Evolutionary conservation across 1,140 invertebrate genomes (phyloP).

Genomic region (Scaptomyza hsui): DNA sequence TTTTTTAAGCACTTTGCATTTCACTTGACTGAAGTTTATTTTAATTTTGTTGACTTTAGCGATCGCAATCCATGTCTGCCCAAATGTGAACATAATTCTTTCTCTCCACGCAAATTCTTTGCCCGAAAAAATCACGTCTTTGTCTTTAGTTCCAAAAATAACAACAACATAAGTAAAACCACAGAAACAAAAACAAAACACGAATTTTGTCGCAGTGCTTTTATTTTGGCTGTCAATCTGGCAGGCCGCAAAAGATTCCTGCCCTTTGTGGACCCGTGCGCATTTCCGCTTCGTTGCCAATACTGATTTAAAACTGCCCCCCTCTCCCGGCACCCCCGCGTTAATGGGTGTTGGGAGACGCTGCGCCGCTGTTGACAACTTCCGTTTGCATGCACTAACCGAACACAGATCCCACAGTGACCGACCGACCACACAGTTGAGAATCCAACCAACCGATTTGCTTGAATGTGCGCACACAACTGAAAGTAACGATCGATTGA

Average conservation of each 20-base stretch:
- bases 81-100: constrained; percentile 61
- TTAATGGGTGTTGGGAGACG: neutral
- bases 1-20: constrained; percentile 36
- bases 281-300: constrained; percentile 78
- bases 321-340: neutral
- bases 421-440: constrained; percentile 8
- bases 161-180: constrained; percentile 10
- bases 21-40: constrained; percentile 64
- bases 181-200: constrained; percentile 17
- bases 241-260: constrained; percentile 3
- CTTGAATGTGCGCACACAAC: constrained; percentile 76
- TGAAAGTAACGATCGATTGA: constrained; percentile 74
- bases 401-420: constrained; percentile 16
- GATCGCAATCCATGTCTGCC: constrained; percentile 51
- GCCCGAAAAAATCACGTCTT: constrained; percentile 68
- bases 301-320: constrained; percentile 38
- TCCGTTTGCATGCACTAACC: constrained; percentile 63
- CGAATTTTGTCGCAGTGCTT: constrained; percentile 35
- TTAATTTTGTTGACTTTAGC: constrained; percentile 46
- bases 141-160: constrained; percentile 50
- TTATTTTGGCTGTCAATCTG: constrained; percentile 25
- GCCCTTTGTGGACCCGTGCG: constrained; percentile 43
- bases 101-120: constrained; percentile 48
- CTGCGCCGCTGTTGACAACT: constrained; percentile 38
- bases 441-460: constrained; percentile 64